phyloP scores from a whole-genome alignment of 2,113 vertebrate species.

The Dromiciops gliroides region DNA sequence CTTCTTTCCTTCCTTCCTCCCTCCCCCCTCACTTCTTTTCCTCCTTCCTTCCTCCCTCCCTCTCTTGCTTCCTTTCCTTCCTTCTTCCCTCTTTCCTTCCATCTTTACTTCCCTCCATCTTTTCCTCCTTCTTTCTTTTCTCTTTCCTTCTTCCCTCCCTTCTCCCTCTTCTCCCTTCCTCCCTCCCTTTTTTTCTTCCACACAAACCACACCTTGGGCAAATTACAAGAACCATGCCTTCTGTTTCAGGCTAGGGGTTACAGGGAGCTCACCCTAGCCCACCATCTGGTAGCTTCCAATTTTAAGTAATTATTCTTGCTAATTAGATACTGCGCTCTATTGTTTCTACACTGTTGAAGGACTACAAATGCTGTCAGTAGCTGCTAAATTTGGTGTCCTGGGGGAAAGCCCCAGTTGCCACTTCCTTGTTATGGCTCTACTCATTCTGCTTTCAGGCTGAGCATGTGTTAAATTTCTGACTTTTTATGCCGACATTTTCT shows the following conservation, averaged over 20 bases:
- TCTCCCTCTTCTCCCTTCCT: background rate
- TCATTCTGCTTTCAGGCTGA: background rate
- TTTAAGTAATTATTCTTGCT: background rate
- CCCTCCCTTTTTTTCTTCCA: background rate
- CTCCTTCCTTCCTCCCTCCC: background rate
- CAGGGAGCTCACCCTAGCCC: background rate
- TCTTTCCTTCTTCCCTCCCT: too few species aligned
- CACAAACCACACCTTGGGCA: background rate
- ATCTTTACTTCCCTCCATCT: too few species aligned
- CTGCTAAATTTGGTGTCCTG: background rate
- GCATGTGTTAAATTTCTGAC: background rate
- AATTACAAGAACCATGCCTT: background rate
- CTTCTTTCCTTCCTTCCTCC: background rate
- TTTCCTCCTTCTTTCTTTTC: background rate
- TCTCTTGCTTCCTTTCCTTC: background rate
- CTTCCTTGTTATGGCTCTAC: background rate
- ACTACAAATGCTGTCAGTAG: background rate
- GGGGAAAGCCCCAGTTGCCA: constrained; percentile 1
- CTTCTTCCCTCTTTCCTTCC: background rate
- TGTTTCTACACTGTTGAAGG: background rate
- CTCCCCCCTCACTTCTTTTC: background rate
- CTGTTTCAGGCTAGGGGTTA: background rate
- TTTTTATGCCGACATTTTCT: background rate
- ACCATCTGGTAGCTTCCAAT: background rate
- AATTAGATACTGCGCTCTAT: background rate